phyloP scores from a whole-genome alignment of 2,113 vertebrate genomes.

The Python bivittatus region DNA sequence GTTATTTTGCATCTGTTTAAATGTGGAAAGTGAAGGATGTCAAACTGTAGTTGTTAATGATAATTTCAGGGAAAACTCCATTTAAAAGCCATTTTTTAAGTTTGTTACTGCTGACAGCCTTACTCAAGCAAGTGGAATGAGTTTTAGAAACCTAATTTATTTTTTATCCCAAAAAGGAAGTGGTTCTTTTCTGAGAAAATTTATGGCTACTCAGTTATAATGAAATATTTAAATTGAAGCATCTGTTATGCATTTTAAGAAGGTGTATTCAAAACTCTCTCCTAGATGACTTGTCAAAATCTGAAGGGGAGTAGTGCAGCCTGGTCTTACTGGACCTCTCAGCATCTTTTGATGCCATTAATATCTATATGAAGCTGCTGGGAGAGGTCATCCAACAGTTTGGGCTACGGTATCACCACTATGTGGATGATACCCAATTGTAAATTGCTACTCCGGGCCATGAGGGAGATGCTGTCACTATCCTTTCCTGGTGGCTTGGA shows the following conservation, averaged over 20 bases:
- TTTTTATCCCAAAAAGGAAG: neutral
- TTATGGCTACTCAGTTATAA: neutral
- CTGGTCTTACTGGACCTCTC: neutral
- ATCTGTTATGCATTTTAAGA: neutral
- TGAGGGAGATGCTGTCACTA: neutral
- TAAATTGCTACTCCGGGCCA: neutral
- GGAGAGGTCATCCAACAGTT: neutral
- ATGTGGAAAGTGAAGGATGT: slow-evolving; percentile 18
- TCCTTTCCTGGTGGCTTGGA: neutral
- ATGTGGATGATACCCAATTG: neutral
- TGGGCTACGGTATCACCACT: neutral
- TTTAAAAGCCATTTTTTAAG: slow-evolving; percentile 14
- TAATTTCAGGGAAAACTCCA: slow-evolving; percentile 9
- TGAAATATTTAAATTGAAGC: neutral
- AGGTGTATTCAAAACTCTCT: neutral
- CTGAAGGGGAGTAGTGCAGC: neutral
- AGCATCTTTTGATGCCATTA: neutral
- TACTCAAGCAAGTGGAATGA: neutral
- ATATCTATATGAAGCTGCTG: neutral
- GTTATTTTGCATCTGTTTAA: slow-evolving; percentile 14
- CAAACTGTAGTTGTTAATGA: slow-evolving; percentile 19
- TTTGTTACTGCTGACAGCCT: slow-evolving; percentile 8
- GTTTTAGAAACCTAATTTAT: slow-evolving; percentile 11
- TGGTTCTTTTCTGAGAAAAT: neutral
- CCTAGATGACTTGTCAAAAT: neutral